Evolutionary conservation across 1,140 invertebrate species (phyloP).

Genomic region (Branchinecta lindahli): DNA sequence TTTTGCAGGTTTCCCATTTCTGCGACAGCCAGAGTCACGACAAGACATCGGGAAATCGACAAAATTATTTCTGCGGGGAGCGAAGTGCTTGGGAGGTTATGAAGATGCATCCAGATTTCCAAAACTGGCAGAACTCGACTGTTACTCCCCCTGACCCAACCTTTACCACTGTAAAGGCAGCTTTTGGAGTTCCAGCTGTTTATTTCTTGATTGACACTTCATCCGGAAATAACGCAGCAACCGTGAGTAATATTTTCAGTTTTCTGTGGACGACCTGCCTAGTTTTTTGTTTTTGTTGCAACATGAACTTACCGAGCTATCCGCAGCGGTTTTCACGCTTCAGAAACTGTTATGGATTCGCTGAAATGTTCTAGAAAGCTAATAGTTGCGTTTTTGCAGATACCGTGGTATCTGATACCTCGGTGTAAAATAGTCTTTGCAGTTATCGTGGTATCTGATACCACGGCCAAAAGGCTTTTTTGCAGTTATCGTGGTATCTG

Average conservation of each 20-base stretch:
- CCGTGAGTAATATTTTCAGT: background rate
- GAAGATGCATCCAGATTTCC: slow-evolving; percentile 11
- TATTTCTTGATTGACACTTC: slow-evolving; percentile 3
- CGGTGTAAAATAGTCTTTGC: too few relatives aligned
- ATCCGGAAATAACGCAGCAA: background rate
- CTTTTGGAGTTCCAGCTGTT: background rate
- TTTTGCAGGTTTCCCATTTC: slow-evolving; percentile 15
- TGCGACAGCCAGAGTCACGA: slow-evolving; percentile 16
- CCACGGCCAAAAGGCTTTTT: too few relatives aligned
- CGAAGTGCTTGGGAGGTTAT: slow-evolving; percentile 13
- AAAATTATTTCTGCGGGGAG: slow-evolving; percentile 16
- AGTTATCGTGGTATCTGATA: too few relatives aligned
- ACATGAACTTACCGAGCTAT: too few relatives aligned
- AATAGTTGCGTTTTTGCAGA: too few relatives aligned
- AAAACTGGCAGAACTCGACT: background rate
- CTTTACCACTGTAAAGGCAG: background rate
- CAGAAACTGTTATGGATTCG: too few relatives aligned
- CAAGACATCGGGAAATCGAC: slow-evolving; percentile 13
- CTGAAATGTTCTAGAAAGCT: too few relatives aligned
- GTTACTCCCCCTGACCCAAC: background rate
- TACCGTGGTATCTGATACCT: too few relatives aligned
- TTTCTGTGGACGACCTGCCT: background rate
- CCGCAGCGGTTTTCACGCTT: too few relatives aligned
- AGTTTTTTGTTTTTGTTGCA: too few relatives aligned
- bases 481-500: too few relatives aligned